Conservation (phyloP, 1,140 invertebrate genomes). For the Bombus vancouverensis region DNA sequence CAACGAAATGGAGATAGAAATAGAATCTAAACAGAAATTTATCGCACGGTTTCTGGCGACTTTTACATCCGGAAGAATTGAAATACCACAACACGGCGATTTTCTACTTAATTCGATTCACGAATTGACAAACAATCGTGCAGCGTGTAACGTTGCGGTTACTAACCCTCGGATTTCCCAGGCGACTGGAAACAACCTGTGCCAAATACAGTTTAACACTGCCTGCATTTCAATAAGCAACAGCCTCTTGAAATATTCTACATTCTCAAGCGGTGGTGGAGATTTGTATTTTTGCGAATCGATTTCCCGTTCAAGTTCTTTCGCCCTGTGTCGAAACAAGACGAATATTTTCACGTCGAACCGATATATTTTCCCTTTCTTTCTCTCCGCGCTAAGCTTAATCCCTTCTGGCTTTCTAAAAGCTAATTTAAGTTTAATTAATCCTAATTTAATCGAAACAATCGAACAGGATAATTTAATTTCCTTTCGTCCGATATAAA, state of each 20-base stretch:
- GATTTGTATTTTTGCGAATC: neutral
- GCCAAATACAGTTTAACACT: constrained; percentile 43
- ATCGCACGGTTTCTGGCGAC: too few relatives aligned
- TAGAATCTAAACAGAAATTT: too few relatives aligned
- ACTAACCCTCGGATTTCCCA: constrained; percentile 44
- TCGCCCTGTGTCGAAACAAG: neutral
- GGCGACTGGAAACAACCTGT: constrained; percentile 22
- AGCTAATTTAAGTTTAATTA: too few relatives aligned
- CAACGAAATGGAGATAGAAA: too few relatives aligned
- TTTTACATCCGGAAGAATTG: neutral
- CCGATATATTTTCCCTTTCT: neutral
- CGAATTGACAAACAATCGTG: constrained; percentile 14
- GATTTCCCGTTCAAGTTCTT: neutral
- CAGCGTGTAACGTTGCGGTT: neutral
- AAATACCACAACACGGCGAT: neutral
- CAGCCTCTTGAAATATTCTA: constrained; percentile 29
- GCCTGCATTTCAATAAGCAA: constrained; percentile 31
- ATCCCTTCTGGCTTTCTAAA: too few relatives aligned
- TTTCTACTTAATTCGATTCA: constrained; percentile 25
- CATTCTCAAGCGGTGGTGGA: too few relatives aligned
- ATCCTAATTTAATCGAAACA: neutral
- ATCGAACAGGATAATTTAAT: constrained; percentile 8
- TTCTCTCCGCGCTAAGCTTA: neutral
- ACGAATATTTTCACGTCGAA: neutral
- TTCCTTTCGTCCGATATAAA: neutral